These are phyloP conservation scores for Danio choprae DNA, from an alignment of 2,797 vertebrate species.

Conservation along the genomic window DNA sequence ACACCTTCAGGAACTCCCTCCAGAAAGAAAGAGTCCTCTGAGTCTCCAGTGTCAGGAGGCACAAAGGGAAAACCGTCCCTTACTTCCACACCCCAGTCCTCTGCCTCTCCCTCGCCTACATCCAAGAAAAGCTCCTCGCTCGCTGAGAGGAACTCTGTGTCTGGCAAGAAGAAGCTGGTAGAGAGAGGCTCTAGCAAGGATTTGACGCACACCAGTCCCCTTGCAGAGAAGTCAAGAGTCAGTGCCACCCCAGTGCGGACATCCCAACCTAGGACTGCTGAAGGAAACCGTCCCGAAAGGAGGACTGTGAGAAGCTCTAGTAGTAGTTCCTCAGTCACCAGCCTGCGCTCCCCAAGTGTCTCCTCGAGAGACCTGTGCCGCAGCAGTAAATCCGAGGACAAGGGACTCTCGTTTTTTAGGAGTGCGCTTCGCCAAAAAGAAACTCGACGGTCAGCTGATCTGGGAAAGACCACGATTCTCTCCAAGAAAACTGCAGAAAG, in stretches of 20 bases:
- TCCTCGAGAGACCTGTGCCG: slow-evolving; percentile 83
- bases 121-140: slow-evolving; percentile 73
- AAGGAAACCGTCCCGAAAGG: slow-evolving; percentile 73
- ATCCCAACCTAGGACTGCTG: slow-evolving; percentile 74
- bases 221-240: slow-evolving; percentile 80
- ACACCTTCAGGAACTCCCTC: slow-evolving; percentile 79
- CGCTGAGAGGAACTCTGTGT: slow-evolving; percentile 66
- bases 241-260: slow-evolving; percentile 68
- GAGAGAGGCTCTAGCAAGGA: slow-evolving; percentile 89
- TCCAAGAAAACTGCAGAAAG: slow-evolving; percentile 83
- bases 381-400: slow-evolving; percentile 92
- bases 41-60: slow-evolving; percentile 56
- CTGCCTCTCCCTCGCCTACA: slow-evolving; percentile 79
- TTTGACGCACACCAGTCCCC: slow-evolving; percentile 85
- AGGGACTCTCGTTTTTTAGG: slow-evolving; percentile 95
- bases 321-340: slow-evolving; percentile 92
- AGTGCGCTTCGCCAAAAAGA: slow-evolving; percentile 94
- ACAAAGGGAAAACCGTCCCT: slow-evolving; percentile 82
- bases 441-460: slow-evolving; percentile 90
- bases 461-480: slow-evolving; percentile 90
- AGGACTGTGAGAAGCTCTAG: slow-evolving; percentile 85
- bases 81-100: slow-evolving; percentile 75
- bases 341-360: slow-evolving; percentile 85
- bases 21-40: slow-evolving; percentile 79
- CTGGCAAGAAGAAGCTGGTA: slow-evolving; percentile 81